A percentile compares a stretch with the other conserved stretches of the same genome.
phyloP scores from a whole-genome alignment of 2,113 vertebrate species.

The Rhinopomastus cyanomelas region DNA sequence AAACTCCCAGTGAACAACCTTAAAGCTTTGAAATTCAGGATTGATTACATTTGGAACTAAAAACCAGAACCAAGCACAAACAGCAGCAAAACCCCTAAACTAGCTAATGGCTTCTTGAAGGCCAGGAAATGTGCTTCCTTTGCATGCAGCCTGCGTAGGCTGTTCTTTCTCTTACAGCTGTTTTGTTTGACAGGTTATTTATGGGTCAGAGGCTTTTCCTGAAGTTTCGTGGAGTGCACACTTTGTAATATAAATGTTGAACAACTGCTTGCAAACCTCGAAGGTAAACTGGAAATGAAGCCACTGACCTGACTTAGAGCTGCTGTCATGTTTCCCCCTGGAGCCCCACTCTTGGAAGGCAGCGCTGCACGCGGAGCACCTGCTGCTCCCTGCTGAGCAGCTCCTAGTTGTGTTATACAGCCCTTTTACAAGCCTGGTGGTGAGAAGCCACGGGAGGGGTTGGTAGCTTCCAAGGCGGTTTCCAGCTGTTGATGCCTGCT shows the following conservation, averaged over 20 bases:
- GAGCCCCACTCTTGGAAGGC: not conserved
- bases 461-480: not conserved
- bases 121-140: too few relatives aligned
- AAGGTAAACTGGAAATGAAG: not conserved
- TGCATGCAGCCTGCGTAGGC: not conserved
- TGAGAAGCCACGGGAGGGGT: rapidly evolving
- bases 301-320: not conserved
- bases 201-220: not conserved
- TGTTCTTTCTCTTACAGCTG: not conserved
- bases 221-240: not conserved
- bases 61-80: not conserved
- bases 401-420: not conserved
- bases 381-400: not conserved
- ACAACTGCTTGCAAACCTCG: not conserved
- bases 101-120: not conserved
- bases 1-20: not conserved
- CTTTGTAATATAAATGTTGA: not conserved
- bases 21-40: not conserved
- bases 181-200: not conserved
- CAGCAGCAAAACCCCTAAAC: not conserved
- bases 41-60: not conserved
- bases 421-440: not conserved
- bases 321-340: not conserved
- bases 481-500: not conserved
- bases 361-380: too few relatives aligned